These are phyloP conservation scores for Ctenochaetus hawaiiensis DNA, from an alignment of 2,797 vertebrate genomes.

Conservation along the genomic window DNA sequence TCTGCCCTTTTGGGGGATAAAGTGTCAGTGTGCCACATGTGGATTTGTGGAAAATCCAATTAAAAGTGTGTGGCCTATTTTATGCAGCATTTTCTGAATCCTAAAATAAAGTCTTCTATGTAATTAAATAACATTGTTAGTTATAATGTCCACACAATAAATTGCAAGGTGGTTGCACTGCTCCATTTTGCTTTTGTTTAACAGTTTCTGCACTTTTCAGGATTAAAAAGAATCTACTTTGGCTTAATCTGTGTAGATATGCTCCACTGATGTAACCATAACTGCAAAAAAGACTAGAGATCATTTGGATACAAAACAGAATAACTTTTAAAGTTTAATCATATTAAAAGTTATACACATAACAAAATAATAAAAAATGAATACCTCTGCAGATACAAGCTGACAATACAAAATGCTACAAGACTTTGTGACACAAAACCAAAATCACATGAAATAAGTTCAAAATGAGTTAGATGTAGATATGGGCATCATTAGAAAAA, in stretches of 20 bases:
- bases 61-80: slow-evolving; percentile 5
- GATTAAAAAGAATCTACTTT: background rate
- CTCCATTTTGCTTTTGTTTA: slow-evolving; percentile 5
- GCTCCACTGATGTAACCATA: background rate
- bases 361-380: background rate
- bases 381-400: background rate
- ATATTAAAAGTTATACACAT: background rate
- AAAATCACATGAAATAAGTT: background rate
- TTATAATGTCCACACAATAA: background rate
- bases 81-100: slow-evolving; percentile 7
- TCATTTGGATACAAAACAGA: background rate
- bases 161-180: background rate
- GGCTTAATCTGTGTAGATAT: background rate
- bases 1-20: slow-evolving; percentile 63
- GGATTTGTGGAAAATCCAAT: slow-evolving; percentile 32
- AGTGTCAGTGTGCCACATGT: slow-evolving; percentile 38
- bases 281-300: background rate
- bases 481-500: background rate
- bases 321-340: background rate
- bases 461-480: background rate
- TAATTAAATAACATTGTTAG: slow-evolving; percentile 7
- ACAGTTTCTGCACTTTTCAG: background rate
- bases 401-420: background rate
- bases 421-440: background rate
- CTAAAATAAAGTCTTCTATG: background rate